Base-by-base conservation (phyloP, 2,113 vertebrate genomes). In the Eclectus roratus region DNA sequence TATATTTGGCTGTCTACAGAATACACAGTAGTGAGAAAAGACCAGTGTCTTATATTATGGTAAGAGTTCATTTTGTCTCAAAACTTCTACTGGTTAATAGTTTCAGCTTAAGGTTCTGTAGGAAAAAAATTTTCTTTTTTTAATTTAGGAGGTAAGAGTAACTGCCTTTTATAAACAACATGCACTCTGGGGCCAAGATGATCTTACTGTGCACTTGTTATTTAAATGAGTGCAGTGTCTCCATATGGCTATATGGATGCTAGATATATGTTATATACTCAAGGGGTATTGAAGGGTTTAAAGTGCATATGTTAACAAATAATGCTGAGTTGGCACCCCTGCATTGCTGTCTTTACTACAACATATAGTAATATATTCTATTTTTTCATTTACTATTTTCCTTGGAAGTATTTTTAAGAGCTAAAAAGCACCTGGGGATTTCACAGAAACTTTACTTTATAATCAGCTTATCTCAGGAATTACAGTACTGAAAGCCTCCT, bases 141-240 rank as follows among this genome's bases (percentile, higher is more conserved):
- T 85, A 60, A 81, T 74, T 88, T 86, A 61, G 44, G 41, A 91
- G 80, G 66, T 65, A 87, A 86, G 60, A 92, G 33, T 83, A 88
- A 44, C 56, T 84, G 61, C 43, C 43, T 84, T 74, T 43, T 81
- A 93, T 65, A 92, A 91, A 93, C 69, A 96, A 86, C 88, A 74
- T 12, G 44, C 88, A 84, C 88, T 93, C 80, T 79, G 83, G 91
- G 92, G 72, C 80, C 80, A 87, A 69, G 85, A 94, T 80, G 56
- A 91, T 95, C 95, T 93, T 91, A 78, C 41, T 72, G 66, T 92
- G 93, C 85, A 89, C 95, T 96, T 95, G 88, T 90, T 94, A 89
- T 88, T 96, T 78, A 93, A 95, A 96, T 91, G 93, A 94, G 55
- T 80, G 82, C 82, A 68, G 64, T 85, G 81, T 95, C 85, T 96